A percentile compares a stretch with the other conserved stretches of the same genome.
These are phyloP conservation scores for Corydoras sp. DNA, from an alignment of 2,113 vertebrate genomes.

Conservation along the genomic window DNA sequence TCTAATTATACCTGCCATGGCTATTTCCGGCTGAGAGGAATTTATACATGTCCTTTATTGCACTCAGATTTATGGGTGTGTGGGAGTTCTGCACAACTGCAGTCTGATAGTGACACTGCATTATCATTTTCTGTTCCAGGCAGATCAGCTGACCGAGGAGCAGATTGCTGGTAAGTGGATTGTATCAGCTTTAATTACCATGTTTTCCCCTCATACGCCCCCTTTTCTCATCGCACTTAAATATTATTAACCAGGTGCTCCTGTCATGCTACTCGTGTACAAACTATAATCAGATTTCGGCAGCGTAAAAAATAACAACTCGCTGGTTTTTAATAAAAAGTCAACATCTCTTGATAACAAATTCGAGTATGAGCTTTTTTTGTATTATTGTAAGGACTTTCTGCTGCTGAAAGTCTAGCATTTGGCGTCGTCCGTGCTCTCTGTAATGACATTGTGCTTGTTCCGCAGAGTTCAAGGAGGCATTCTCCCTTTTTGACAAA, in stretches of 20 bases:
- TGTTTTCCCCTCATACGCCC: not conserved
- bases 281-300: too few relatives aligned
- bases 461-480: conserved; percentile 84
- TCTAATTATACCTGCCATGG: conserved; percentile 68
- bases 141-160: conserved; percentile 86
- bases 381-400: too few relatives aligned
- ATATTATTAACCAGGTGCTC: too few relatives aligned
- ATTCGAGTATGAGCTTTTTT: too few relatives aligned
- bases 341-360: too few relatives aligned
- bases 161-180: conserved; percentile 81
- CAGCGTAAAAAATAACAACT: too few relatives aligned
- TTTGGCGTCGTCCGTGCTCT: not conserved
- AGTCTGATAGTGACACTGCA: conserved; percentile 28
- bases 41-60: conserved; percentile 68
- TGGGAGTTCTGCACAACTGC: conserved; percentile 44
- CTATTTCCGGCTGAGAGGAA: conserved; percentile 64
- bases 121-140: conserved; percentile 56
- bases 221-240: too few relatives aligned
- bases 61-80: conserved; percentile 58
- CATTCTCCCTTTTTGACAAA: conserved; percentile 88
- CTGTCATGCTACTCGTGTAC: too few relatives aligned
- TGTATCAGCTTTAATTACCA: not conserved
- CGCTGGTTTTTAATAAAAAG: too few relatives aligned
- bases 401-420: not conserved
- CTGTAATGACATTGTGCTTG: not conserved